Base-by-base conservation (phyloP, 2,888 invertebrate genomes). In the Metacarcinus magister region DNA sequence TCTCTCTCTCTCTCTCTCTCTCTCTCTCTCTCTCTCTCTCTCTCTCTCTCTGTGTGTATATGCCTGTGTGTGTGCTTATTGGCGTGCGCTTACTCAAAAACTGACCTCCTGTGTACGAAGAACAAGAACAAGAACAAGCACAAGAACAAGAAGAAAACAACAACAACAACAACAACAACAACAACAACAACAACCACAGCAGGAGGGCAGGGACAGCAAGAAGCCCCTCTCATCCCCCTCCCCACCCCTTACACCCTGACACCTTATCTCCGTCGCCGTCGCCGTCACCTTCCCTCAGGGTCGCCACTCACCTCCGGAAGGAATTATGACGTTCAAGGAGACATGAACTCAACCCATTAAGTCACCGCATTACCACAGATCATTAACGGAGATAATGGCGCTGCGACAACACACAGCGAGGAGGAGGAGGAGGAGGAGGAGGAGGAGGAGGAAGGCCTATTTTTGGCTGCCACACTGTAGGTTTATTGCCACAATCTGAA, bases 291-390 rank as follows among this genome's bases (percentile, higher is more conserved):
- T 67, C 16, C 23, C 48, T 67, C 67, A 67, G 67, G 67, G 67
- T 0, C 67, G 2, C 67, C 67, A 23, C 67, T 67, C 28, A 82
- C 82, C 82, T 32, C 82, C 82, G 82, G 82, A 82, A 82, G 82
- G 82, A 28, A 82, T 82, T 19, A 82, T 82, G 82, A 82, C 32
- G 82, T 32, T 82, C 82, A 82, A 82, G 82, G 82, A 82, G 82
- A 82, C 82, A 82, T 32, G 32, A 82, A 82, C 82, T 1, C 32
- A 32, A 82, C 0, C 82, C 82, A 82, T 82, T 82, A 82, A 28
- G 82, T 82, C 32, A 13, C 82, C 82, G 32, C 82, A 32, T 82
- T 82, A 82, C 82, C 82, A 19, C 32, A 82, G 8, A 32, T 8
- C 28, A 82, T 82, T 82, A 82, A 82, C 8, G 82, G 5, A 5